Percentiles rank a stretch among this genome's conserved stretches.
Evolutionary conservation across 2,113 vertebrate species (phyloP).

Genomic region (Pogonocichla stellata): DNA sequence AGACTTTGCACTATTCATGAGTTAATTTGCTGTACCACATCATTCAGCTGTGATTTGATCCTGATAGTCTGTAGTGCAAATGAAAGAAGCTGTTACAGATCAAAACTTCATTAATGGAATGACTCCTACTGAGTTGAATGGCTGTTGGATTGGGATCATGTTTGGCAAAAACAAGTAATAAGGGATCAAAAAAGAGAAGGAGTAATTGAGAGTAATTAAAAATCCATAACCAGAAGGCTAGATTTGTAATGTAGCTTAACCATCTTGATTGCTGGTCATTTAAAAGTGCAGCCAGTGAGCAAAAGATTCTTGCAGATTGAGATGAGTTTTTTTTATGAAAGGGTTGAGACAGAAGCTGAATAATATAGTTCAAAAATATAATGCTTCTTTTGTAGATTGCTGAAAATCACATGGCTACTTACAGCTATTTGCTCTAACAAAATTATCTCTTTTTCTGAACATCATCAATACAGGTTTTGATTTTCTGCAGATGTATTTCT

Average conservation of each 20-base stretch:
- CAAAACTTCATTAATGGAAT: constrained; percentile 13
- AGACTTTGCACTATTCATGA: neutral
- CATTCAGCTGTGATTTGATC: neutral
- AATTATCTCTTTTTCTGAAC: neutral
- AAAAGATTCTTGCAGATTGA: neutral
- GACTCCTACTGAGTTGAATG: neutral
- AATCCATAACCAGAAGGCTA: neutral
- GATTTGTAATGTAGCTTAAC: neutral
- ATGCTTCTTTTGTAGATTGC: neutral
- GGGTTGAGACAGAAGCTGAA: neutral
- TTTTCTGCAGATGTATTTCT: neutral
- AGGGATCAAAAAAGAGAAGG: neutral
- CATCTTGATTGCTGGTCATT: neutral
- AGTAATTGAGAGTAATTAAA: constrained; percentile 30
- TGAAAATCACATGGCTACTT: neutral
- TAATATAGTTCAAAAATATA: neutral
- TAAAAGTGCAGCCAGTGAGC: neutral
- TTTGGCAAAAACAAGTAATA: constrained; percentile 7
- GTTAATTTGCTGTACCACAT: neutral
- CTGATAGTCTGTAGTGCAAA: neutral
- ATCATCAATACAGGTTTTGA: neutral
- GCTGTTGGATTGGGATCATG: neutral
- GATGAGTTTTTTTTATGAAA: neutral
- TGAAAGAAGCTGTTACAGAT: constrained; percentile 24
- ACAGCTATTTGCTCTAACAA: neutral